Conservation (phyloP, 1,140 invertebrate species). For the Lethocerus indicus region DNA sequence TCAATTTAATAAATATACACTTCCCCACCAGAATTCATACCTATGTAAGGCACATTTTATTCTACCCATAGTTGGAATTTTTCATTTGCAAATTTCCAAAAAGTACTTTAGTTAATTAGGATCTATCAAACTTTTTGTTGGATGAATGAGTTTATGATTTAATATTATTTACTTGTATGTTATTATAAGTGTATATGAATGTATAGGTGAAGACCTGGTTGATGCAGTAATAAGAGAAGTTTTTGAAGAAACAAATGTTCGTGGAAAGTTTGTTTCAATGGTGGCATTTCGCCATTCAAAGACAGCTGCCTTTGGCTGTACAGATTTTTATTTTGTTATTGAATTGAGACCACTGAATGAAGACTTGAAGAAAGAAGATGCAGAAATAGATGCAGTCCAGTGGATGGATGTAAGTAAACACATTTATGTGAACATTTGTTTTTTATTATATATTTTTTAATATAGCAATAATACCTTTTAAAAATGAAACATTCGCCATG, state of each 20-base stretch:
- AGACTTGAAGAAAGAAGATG: constrained; percentile 44
- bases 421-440: too few species aligned
- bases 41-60: too few species aligned
- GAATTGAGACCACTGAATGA: constrained; percentile 45
- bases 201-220: constrained; percentile 64
- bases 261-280: constrained; percentile 53
- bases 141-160: too few species aligned
- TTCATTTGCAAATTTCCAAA: too few species aligned
- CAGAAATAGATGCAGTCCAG: constrained; percentile 53
- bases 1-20: too few species aligned
- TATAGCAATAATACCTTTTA: neutral
- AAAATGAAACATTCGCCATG: constrained; percentile 5
- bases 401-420: constrained; percentile 67
- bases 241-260: constrained; percentile 73
- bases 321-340: constrained; percentile 68
- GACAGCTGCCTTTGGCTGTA: constrained; percentile 54
- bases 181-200: too few species aligned
- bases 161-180: too few species aligned
- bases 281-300: constrained; percentile 61
- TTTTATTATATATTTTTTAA: too few species aligned
- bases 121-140: too few species aligned
- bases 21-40: too few species aligned
- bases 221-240: constrained; percentile 71
- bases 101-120: too few species aligned
- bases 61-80: too few species aligned